phyloP scores from a whole-genome alignment of 2,797 vertebrate species.

The Prunella strophiata region DNA sequence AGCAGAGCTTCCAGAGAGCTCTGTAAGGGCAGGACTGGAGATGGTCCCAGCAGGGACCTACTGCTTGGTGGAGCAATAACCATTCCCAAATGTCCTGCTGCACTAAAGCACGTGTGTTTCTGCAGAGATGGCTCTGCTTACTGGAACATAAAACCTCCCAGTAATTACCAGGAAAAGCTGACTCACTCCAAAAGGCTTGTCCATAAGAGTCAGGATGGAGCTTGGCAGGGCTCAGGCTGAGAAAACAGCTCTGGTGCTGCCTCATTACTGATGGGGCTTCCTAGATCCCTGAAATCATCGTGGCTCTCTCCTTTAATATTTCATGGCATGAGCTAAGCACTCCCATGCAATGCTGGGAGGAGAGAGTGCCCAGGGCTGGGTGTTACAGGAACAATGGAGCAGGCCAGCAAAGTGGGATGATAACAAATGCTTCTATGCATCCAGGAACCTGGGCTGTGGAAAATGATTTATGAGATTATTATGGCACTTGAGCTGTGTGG shows the following conservation, averaged over 20 bases:
- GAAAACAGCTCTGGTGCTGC: neutral
- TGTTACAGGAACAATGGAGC: neutral
- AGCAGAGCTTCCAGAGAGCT: neutral
- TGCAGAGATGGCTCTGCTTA: neutral
- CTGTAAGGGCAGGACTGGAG: neutral
- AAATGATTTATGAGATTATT: neutral
- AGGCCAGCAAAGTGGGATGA: neutral
- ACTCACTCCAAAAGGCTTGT: conserved; percentile 16
- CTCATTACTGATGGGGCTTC: neutral
- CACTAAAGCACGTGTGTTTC: neutral
- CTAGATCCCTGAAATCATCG: neutral
- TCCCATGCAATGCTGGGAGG: neutral
- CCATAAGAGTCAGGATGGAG: neutral
- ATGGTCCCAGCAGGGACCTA: neutral
- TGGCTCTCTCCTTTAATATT: neutral
- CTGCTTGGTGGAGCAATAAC: neutral
- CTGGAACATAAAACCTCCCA: neutral
- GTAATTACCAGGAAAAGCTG: conserved; percentile 37
- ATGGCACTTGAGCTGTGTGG: neutral
- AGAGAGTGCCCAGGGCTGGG: fast-evolving
- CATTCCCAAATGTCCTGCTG: neutral
- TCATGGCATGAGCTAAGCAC: neutral
- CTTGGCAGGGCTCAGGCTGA: neutral
- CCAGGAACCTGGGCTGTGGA: neutral
- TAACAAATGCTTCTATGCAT: neutral